Base-by-base conservation (phyloP, 2,888 invertebrate genomes). In the Aleiodes leptofemur region DNA sequence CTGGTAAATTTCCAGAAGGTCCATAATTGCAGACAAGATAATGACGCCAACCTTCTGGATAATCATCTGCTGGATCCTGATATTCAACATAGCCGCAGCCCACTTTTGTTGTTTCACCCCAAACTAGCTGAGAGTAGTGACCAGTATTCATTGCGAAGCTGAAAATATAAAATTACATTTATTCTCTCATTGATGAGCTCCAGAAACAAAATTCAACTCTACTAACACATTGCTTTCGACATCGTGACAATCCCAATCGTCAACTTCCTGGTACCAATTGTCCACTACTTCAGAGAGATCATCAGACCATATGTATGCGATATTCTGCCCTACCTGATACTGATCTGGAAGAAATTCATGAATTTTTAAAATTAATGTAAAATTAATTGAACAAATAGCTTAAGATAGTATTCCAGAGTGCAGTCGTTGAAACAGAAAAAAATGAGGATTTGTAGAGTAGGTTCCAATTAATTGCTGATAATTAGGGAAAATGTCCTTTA, bases 1-100 rank as follows among this genome's bases (percentile, higher is more conserved):
- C 84, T 0, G 84, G 73, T 31, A 81, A 66, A 76, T 90, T 90
- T 29, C 90, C 90, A 31, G 83, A 81, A 14, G 90, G 88, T 31
- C 89, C 90, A 72, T 90, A 90, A 79, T 90, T 90, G 81, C 91
- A 91, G 38, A 90, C 86, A 76, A 90, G 83, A 56, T 87, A 83
- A 71, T 85, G 85, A 4, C 78, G 80, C 76, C 85, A 74, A 6
- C 72, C 31, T 75, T 5, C 48, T 43, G 82, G 11, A 23, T 13
- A 11, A 31, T 31, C 31, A 29, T 16, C 82, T 72, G 38, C 71
- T 72, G 8, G 31, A 83, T 84, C 14, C 3, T 75, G 50, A 84
- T 88, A 91, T 69, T 85, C 84, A 1, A 89, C 84, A 78, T 82
- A 87, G 29, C 91, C 92, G 78, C 92, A 92, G 5, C 92, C 92